Evolutionary conservation across 2,113 vertebrate genomes (phyloP), one percentile per base, ranked within the genome.

Genomic region (Orthochromis indermauri): DNA sequence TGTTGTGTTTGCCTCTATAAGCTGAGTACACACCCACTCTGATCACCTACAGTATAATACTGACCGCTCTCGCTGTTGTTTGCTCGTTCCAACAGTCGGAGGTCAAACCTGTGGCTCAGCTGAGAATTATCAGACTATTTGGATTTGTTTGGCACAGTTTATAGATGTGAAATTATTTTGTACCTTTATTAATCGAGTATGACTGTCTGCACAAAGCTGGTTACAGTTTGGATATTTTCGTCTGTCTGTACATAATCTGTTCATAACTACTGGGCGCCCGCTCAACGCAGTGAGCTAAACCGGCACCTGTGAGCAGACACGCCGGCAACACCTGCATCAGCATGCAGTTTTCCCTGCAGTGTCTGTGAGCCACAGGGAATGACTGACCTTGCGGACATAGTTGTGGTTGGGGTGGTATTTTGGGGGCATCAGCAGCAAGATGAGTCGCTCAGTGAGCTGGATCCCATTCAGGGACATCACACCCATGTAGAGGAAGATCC

Each of bases 401-500:
- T 91, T 93, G 63, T 97, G 96, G 0, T 99, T 97, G 0, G 98
- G 98, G 91, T 99, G 98, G 95, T 99, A 97, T 90, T 99, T 99
- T 7, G 98, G 96, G 0, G 98, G 98, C 97, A 98, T 98, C 57
- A 99, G 96, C 86, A 99, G 94, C 88, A 99, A 94, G 86, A 97
- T 95, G 35, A 99, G 92, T 54, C 98, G 96, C 86, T 99, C 98
- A 0, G 97, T 98, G 90, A 99, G 96, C 94, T 99, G 98, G 96
- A 99, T 98, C 16, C 98, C 98, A 0, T 98, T 98, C 10, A 98
- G 96, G 2, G 98, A 98, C 88, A 98, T 98, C 42, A 98, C 97
- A 0, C 98, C 98, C 98, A 98, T 98, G 91, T 98, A 98, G 21
- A 98, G 96, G 91, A 98, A 98, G 84, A 98, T 98, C 4, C 98